Percentiles rank a stretch among this genome's conserved stretches.
Conservation (phyloP, 1,140 invertebrate species). For the Doryteuthis pealeii region DNA sequence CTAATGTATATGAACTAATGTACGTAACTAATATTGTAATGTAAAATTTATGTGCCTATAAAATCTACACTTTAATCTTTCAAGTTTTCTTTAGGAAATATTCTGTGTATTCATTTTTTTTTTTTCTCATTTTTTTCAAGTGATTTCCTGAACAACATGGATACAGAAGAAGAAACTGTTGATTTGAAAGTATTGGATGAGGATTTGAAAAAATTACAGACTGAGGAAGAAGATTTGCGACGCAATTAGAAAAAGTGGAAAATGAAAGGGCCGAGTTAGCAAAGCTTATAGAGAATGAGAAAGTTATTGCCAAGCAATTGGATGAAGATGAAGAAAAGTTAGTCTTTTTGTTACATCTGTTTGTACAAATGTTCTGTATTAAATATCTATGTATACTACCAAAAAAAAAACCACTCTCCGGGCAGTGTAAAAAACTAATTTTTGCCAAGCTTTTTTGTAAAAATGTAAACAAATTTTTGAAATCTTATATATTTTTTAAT, state of each 20-base stretch:
- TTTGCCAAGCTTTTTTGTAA: no score
- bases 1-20: no score
- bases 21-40: no score
- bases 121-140: conserved; percentile 28
- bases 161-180: conserved; percentile 71
- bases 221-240: conserved; percentile 71
- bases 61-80: no score
- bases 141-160: conserved; percentile 61
- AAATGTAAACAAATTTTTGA: no score
- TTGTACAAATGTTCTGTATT: neutral
- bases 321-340: conserved; percentile 78
- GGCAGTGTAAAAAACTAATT: no score
- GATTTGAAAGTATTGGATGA: conserved; percentile 74
- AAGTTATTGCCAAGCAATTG: conserved; percentile 74
- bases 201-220: conserved; percentile 77
- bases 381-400: no score
- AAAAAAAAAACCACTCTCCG: no score
- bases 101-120: neutral
- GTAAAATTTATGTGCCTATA: no score
- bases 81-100: no score
- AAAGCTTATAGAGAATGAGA: conserved; percentile 74
- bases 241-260: conserved; percentile 76
- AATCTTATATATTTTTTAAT: no score
- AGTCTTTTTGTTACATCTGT: neutral
- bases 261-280: conserved; percentile 78